Percentiles rank a stretch among this genome's conserved stretches.
Evolutionary conservation across 2,888 invertebrate species (phyloP).

Genomic region (Leucophenga maculata): DNA sequence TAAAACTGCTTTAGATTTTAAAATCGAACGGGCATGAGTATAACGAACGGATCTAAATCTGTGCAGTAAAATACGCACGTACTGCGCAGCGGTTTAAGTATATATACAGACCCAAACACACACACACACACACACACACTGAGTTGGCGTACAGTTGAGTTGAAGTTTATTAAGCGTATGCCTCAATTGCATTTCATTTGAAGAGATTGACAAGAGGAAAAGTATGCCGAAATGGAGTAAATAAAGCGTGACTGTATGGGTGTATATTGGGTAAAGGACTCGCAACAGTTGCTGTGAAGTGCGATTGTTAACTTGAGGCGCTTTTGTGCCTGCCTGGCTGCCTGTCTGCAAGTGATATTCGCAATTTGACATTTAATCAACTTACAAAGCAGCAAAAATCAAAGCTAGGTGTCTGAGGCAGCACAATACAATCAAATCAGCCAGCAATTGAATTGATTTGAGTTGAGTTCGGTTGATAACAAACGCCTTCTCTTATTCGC

Average conservation of each 20-base stretch:
- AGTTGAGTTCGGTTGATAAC: conserved; percentile 27
- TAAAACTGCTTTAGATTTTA: conserved; percentile 39
- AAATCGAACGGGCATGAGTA: background rate
- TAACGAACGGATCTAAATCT: background rate
- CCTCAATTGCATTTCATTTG: background rate
- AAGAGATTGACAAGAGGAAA: too few relatives aligned
- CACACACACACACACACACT: background rate
- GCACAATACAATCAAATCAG: conserved; percentile 3
- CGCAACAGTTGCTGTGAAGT: background rate
- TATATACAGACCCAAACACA: background rate
- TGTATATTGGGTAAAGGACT: background rate
- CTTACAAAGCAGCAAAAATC: conserved; percentile 15
- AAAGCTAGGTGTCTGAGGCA: conserved; percentile 16
- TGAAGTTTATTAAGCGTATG: conserved; percentile 3
- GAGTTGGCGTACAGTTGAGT: background rate
- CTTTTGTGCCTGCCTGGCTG: conserved; percentile 41
- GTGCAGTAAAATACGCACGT: background rate
- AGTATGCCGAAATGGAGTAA: too few relatives aligned
- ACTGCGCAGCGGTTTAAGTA: background rate
- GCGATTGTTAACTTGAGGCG: conserved; percentile 30
- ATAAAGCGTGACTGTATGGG: too few relatives aligned
- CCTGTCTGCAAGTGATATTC: conserved; percentile 43
- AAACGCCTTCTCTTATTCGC: background rate
- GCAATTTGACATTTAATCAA: conserved; percentile 62
- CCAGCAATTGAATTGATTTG: conserved; percentile 3